Percentiles rank a stretch among this genome's conserved stretches.
phyloP scores from a whole-genome alignment of 2,797 vertebrate species.

The Scolopax rusticola region DNA sequence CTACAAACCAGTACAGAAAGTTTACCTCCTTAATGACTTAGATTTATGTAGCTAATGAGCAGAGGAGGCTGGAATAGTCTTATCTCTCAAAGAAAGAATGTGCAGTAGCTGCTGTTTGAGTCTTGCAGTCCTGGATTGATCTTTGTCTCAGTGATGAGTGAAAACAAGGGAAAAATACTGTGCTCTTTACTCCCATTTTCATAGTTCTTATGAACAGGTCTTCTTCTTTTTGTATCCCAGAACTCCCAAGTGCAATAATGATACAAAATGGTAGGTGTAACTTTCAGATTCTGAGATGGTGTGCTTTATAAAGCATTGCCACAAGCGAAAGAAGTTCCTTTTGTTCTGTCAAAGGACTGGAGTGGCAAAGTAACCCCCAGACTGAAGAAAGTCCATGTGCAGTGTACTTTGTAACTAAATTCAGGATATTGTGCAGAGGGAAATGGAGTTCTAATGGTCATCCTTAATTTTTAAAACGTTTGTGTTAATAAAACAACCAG shows the following conservation, averaged over 20 bases:
- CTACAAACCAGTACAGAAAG: background rate
- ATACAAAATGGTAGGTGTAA: background rate
- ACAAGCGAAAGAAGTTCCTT: background rate
- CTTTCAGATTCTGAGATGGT: background rate
- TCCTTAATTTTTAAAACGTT: background rate
- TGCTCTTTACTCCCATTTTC: background rate
- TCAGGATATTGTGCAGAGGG: background rate
- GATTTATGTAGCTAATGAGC: background rate
- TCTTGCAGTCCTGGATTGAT: background rate
- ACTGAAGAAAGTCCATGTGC: background rate
- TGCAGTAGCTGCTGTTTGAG: background rate
- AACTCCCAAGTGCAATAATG: background rate
- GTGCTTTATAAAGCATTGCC: background rate
- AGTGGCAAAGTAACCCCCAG: background rate
- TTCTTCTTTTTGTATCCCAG: background rate
- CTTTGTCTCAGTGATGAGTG: background rate
- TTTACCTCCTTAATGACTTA: background rate
- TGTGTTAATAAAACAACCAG: background rate
- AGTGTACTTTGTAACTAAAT: background rate
- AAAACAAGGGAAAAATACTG: background rate
- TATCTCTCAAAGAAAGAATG: background rate
- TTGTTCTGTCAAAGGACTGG: background rate
- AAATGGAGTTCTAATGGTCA: background rate
- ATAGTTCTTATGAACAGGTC: background rate
- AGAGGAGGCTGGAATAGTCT: background rate